A percentile compares a stretch with the other conserved stretches of the same genome.
Evolutionary conservation across 2,113 vertebrate genomes (phyloP).

Genomic region (Cygnus atratus): DNA sequence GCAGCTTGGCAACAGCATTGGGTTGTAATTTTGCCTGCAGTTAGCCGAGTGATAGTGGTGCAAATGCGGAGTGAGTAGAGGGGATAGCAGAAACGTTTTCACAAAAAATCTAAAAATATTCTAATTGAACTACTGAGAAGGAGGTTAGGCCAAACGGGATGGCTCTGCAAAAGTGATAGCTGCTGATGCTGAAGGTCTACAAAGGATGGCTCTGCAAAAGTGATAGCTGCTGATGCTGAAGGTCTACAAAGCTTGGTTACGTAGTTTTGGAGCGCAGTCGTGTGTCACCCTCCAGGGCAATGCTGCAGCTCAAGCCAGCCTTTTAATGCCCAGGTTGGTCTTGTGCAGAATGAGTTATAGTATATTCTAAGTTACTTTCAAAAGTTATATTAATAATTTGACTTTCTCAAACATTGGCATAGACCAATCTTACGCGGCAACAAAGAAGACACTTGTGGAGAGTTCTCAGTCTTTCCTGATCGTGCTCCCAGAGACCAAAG

Average conservation of each 20-base stretch:
- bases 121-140: not conserved
- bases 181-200: not conserved
- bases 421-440: accelerated
- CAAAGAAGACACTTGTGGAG: not conserved
- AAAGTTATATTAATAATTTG: not conserved
- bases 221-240: not conserved
- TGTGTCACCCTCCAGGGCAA: not conserved
- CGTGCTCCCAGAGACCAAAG: not conserved
- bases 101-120: not conserved
- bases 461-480: not conserved
- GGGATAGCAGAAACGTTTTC: not conserved
- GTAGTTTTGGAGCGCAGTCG: too few relatives aligned
- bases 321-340: not conserved
- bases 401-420: not conserved
- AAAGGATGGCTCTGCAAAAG: too few relatives aligned
- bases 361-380: not conserved
- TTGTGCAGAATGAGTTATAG: not conserved
- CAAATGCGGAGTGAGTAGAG: not conserved
- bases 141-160: not conserved
- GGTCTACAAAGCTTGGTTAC: not conserved
- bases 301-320: not conserved
- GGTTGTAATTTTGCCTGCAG: not conserved
- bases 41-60: not conserved
- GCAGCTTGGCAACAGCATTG: not conserved
- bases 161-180: too few relatives aligned